These are phyloP conservation scores for Falco peregrinus DNA, from an alignment of 2,797 vertebrate species.

Conservation along the genomic window DNA sequence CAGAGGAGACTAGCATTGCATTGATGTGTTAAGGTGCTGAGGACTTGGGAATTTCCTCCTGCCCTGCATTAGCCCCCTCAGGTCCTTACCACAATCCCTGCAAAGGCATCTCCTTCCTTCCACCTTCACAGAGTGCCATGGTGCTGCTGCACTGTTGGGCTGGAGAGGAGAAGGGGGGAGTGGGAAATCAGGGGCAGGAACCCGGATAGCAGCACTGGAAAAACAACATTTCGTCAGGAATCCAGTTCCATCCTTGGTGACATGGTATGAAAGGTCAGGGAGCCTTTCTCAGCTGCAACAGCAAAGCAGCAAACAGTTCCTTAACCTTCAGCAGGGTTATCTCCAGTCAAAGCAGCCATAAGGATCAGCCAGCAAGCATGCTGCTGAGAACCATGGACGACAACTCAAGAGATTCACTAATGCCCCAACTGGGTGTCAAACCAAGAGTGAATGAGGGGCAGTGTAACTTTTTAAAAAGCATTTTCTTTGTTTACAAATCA, in stretches of 20 bases:
- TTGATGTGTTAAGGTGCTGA: neutral
- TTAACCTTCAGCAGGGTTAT: neutral
- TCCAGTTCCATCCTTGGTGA: neutral
- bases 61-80: neutral
- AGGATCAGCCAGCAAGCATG: neutral
- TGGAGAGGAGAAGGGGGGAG: neutral
- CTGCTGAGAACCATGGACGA: accelerated
- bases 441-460: neutral
- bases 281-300: neutral
- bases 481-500: slow-evolving; percentile 59
- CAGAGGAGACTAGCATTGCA: neutral
- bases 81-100: neutral
- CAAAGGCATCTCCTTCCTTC: neutral
- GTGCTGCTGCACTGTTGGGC: neutral
- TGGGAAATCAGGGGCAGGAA: neutral
- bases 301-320: neutral
- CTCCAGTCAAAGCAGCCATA: neutral
- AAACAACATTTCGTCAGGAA: neutral
- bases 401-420: neutral
- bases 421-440: neutral
- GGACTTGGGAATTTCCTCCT: neutral
- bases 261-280: neutral
- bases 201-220: neutral
- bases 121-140: neutral
- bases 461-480: slow-evolving; percentile 50